Evolutionary conservation across 2,113 vertebrate species (phyloP).

Genomic region (Zingel zingel): DNA sequence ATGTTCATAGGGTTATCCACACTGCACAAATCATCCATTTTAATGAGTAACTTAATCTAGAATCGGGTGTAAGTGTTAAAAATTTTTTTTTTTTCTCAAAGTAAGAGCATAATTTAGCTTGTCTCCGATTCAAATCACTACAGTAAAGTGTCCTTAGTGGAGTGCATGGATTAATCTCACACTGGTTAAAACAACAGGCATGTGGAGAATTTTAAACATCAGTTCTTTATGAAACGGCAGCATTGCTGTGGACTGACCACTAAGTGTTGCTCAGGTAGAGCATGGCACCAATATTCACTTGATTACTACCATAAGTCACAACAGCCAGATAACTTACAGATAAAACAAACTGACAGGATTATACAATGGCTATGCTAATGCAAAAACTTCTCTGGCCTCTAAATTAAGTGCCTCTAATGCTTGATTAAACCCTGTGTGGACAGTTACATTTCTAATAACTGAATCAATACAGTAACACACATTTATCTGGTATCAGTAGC

Average conservation of each 20-base stretch:
- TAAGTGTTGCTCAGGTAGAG: slow-evolving; percentile 6
- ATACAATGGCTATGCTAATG: background rate
- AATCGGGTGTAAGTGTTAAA: slow-evolving; percentile 1
- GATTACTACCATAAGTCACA: background rate
- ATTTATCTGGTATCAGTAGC: slow-evolving; percentile 17
- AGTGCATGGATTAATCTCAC: background rate
- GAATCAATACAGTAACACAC: background rate
- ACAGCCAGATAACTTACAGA: background rate
- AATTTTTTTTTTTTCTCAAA: slow-evolving; percentile 1
- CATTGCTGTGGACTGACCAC: background rate
- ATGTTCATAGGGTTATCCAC: slow-evolving; percentile 25
- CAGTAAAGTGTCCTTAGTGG: background rate
- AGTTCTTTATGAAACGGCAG: background rate
- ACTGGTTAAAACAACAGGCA: slow-evolving; percentile 1
- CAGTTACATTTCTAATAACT: slow-evolving; percentile 4
- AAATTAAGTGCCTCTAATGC: background rate
- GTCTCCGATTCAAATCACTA: slow-evolving; percentile 19
- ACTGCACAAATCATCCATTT: slow-evolving; percentile 51
- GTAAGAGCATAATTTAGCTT: slow-evolving; percentile 5
- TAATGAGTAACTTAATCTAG: slow-evolving; percentile 46
- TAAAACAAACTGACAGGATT: background rate
- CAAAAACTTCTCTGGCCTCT: background rate
- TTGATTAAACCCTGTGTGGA: background rate
- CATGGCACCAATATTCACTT: background rate
- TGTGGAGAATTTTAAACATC: slow-evolving; percentile 4